A percentile compares a stretch with the other conserved stretches of the same genome.
These are phyloP conservation scores for Apocrypta bakeri DNA, from an alignment of 1,140 invertebrate genomes.

Conservation along the genomic window DNA sequence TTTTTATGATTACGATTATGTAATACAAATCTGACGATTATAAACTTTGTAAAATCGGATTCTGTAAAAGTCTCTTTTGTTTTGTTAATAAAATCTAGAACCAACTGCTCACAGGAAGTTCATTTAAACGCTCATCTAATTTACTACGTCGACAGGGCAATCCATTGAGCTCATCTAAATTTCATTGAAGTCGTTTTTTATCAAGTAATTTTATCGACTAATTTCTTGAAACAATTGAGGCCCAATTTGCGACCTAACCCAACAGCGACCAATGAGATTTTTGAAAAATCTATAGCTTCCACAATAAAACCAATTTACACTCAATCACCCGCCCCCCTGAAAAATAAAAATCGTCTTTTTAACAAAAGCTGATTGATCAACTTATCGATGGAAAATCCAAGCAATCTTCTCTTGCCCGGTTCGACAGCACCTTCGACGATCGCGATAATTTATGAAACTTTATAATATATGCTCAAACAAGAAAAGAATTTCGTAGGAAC, in stretches of 20 bases:
- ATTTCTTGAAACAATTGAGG: neutral
- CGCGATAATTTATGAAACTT: neutral
- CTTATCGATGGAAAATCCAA: neutral
- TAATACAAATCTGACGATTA: neutral
- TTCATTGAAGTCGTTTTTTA: neutral
- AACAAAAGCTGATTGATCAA: neutral
- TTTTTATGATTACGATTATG: neutral
- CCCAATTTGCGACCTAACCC: conserved; percentile 1
- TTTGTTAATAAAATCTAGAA: neutral
- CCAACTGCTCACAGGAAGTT: neutral
- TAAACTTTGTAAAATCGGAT: neutral
- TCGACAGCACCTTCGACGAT: neutral
- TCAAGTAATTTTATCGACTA: neutral
- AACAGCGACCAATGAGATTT: too few relatives aligned
- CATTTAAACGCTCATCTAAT: neutral
- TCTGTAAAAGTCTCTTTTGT: neutral
- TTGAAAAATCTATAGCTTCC: neutral
- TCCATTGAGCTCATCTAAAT: neutral
- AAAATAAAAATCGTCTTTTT: neutral
- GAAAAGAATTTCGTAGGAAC: too few relatives aligned
- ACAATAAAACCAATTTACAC: conserved; percentile 25
- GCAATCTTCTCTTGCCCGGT: too few relatives aligned
- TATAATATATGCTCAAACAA: neutral
- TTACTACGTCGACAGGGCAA: neutral
- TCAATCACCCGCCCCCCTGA: neutral